Evolutionary conservation across 1,140 invertebrate genomes (phyloP), one percentile per base, ranked within the genome.

Genomic region (Aphaenogaster ashmeadi): DNA sequence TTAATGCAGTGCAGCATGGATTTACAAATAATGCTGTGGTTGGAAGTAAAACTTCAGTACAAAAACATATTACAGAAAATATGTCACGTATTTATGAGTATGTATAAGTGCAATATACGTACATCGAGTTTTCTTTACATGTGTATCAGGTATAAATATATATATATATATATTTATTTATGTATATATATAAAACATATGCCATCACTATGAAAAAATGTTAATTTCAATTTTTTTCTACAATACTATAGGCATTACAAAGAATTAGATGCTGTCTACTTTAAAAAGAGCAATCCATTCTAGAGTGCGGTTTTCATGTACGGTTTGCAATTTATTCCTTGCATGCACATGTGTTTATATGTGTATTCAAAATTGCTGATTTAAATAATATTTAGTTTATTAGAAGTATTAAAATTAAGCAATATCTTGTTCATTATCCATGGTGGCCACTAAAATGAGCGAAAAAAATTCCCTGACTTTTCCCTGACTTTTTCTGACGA

Each of bases 1-100:
- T 75, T 78, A 88, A 88, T 91, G 66, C 78, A 83, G 83, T 87
- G 86, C 66, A 90, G 88, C 90, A 93, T 93, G 93, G 93, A 93
- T 93, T 93, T 93, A 93, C 92, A 93, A 87, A 87, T 91, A 90
- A 90, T 66, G 74, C 87, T 87, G 15, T 50, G 44, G 21, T 66
- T 44, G 21, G 81, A 87, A 87, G 38, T 87, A 83, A 75, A 75
- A 80, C 13, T 85, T 79, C 9, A 47, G 44, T 62, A 74, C 15
- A 87, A 89, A 47, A 44, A 64, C 21, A 13, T 60, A 67, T 87
- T 79, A 69, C 11, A 66, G 21, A 90, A 80, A 85, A 72, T 87
- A 81, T 36, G 58, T 85, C 50, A 41, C 44, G 47, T 72, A 72
- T 86, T 66, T 50, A 86, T 81, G 18, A 90, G 13, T 83, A 78